Evolutionary conservation across 37 sponge, comb jelly and placozoan species (phyloP), one percentile per base, ranked within the genome.

Genomic region (Aphrocallistes beatrix): DNA sequence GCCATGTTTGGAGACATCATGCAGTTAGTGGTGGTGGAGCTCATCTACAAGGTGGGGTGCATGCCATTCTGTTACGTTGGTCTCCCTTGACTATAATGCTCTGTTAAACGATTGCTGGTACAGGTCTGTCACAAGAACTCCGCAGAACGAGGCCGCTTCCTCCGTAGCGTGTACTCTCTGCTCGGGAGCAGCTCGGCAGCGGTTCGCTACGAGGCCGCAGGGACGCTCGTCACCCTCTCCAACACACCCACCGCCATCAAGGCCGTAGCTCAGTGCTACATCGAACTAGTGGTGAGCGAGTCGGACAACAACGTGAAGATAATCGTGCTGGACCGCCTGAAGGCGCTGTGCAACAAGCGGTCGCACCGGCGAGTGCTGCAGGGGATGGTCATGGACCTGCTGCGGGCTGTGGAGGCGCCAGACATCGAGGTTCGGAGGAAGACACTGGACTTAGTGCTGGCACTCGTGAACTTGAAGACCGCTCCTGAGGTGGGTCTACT

Each of bases 271-370:
- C 91, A 91, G 85, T 95, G 97, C 87, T 99, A 99, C 84, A 91
- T 99, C 21, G 97, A 96, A 16, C 90, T 99, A 82, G 90, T 99
- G 0, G 95, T 99, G 34, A 94, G 94, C 82, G 99, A 99, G 90
- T 96, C 97, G 42, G 99, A 99, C 86, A 99, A 99, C 89, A 99
- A 99, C 81, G 93, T 99, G 48, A 99, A 99, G 85, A 85, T 99
- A 37, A 96, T 99, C 36, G 99, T 99, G 9, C 84, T 99, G 38
- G 99, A 99, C 51, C 89, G 95, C 0, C 88, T 96, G 51, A 86
- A 86, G 25, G 81, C 89, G 34, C 88, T 99, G 36, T 93, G 88
- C 86, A 84, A 88, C 6, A 85, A 88, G 40, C 91, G 92, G 1
- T 50, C 87, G 34, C 92, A 96, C 48, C 93, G 93, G 85, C 90